A percentile compares a stretch with the other conserved stretches of the same genome.
These are phyloP conservation scores for Nebria salina DNA, from an alignment of 2,888 invertebrate genomes.

Conservation along the genomic window DNA sequence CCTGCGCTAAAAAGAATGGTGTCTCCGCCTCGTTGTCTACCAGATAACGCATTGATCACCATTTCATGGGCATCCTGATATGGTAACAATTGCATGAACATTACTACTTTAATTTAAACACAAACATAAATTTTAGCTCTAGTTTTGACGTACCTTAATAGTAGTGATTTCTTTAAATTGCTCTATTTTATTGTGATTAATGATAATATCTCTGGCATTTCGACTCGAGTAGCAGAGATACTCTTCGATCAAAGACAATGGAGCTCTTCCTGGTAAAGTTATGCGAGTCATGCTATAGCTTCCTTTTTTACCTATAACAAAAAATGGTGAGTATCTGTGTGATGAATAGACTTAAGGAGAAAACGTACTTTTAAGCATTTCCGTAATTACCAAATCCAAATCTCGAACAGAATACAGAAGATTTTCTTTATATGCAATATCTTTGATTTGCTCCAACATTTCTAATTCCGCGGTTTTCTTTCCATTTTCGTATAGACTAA, in stretches of 20 bases:
- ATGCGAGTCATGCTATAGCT: conserved; percentile 64
- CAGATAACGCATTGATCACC: conserved; percentile 62
- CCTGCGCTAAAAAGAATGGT: conserved; percentile 61
- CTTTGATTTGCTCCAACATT: conserved; percentile 72
- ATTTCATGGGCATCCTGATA: conserved; percentile 61
- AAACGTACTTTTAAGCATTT: conserved; percentile 66
- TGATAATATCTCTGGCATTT: conserved; percentile 66
- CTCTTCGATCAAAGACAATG: conserved; percentile 64
- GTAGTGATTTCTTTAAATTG: conserved; percentile 66
- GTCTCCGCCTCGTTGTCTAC: conserved; percentile 55
- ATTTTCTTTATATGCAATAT: conserved; percentile 66
- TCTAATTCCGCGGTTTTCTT: conserved; percentile 65
- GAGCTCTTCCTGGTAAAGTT: conserved; percentile 68
- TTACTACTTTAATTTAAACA: not conserved
- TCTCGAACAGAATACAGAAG: conserved; percentile 71
- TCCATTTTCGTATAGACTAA: conserved; percentile 60
- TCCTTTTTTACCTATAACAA: conserved; percentile 51
- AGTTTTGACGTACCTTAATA: conserved; percentile 62
- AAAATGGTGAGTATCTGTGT: conserved; percentile 30
- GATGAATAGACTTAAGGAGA: not conserved
- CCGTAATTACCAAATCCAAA: conserved; percentile 69
- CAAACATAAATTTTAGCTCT: too few species aligned
- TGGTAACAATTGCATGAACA: conserved; percentile 28
- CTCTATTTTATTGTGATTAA: conserved; percentile 64
- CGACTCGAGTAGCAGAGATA: conserved; percentile 65